Percentiles rank a stretch among this genome's conserved stretches.
These are phyloP conservation scores for Andricus grossulariae DNA, from an alignment of 1,140 invertebrate species.

Conservation along the genomic window DNA sequence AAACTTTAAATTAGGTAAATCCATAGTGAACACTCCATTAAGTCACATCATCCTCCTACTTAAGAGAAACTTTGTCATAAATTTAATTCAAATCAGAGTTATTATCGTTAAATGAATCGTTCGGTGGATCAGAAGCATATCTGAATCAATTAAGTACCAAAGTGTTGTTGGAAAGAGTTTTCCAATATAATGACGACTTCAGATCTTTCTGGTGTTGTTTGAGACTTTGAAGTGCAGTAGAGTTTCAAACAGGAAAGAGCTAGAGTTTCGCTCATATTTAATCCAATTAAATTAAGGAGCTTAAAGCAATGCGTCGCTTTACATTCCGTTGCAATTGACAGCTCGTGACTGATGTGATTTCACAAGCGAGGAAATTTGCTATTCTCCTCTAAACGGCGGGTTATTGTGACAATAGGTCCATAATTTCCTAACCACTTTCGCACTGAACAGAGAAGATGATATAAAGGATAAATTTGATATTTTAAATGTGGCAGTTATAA, in stretches of 20 bases:
- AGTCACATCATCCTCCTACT: too few relatives aligned
- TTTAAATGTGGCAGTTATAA: too few relatives aligned
- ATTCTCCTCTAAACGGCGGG: not conserved
- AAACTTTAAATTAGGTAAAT: too few relatives aligned
- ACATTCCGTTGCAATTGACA: not conserved
- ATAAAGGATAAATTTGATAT: too few relatives aligned
- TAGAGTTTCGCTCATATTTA: constrained; percentile 5
- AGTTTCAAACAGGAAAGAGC: constrained; percentile 19
- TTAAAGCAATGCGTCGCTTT: not conserved
- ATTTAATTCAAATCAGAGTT: too few relatives aligned
- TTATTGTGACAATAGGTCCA: too few relatives aligned
- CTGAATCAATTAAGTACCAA: not conserved
- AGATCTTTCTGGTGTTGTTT: not conserved
- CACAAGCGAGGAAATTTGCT: constrained; percentile 20
- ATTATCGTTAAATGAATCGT: not conserved
- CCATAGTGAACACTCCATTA: too few relatives aligned
- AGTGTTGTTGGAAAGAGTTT: not conserved
- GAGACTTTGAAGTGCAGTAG: not conserved
- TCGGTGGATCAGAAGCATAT: not conserved
- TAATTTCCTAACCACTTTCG: too few relatives aligned
- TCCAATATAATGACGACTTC: constrained; percentile 5
- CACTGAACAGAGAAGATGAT: too few relatives aligned
- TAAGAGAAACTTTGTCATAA: too few relatives aligned
- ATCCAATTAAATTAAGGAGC: constrained; percentile 29
- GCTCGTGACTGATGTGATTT: constrained; percentile 26